A percentile compares a stretch with the other conserved stretches of the same genome.
phyloP scores from a whole-genome alignment of 2,113 vertebrate species.

The Trogon melanurus region DNA sequence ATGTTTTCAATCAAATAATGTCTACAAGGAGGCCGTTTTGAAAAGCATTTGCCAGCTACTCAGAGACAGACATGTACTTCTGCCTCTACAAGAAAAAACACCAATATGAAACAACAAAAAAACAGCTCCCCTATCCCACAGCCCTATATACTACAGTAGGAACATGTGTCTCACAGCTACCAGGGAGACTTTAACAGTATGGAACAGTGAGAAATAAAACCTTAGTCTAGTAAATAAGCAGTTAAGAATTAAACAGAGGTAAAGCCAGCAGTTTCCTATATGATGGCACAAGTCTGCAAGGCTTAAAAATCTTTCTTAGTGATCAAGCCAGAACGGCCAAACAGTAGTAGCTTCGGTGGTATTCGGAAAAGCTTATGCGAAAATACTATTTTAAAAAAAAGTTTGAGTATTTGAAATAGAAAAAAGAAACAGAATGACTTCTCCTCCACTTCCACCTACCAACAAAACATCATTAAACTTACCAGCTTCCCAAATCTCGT shows the following conservation, averaged over 20 bases:
- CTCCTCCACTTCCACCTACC: constrained; percentile 9
- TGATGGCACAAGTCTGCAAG: not conserved
- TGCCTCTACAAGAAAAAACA: not conserved
- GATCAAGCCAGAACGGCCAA: not conserved
- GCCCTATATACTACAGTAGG: not conserved
- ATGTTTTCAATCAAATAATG: not conserved
- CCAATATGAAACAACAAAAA: not conserved
- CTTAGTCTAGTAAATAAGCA: not conserved
- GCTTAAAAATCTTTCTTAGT: not conserved
- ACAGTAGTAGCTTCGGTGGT: not conserved
- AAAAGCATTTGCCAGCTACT: constrained; percentile 4
- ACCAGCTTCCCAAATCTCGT: not conserved
- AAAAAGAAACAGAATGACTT: not conserved
- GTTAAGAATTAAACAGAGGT: not conserved
- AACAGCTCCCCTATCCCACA: not conserved
- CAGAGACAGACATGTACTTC: not conserved
- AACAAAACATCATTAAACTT: not conserved
- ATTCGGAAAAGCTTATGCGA: not conserved
- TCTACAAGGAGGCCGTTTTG: not conserved
- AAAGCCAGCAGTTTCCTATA: not conserved
- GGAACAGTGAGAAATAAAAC: not conserved
- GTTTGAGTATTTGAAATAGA: not conserved
- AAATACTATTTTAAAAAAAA: not conserved
- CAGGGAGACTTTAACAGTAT: not conserved
- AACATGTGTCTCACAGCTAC: not conserved